Conservation (phyloP, 2,888 invertebrate species). For the Calameuta filiformis region DNA sequence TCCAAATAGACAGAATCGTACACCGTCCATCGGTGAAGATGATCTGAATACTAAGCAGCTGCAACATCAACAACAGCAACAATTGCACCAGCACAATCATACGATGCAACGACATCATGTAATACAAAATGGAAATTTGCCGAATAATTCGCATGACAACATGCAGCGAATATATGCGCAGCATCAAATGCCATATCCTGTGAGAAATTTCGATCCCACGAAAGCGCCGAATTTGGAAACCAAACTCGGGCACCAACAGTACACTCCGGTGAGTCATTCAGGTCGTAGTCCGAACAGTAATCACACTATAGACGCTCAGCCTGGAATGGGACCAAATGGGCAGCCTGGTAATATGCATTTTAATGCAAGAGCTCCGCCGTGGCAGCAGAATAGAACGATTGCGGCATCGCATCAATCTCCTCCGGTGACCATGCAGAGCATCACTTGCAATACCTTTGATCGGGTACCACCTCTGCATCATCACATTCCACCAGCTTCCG, state of each 20-base stretch:
- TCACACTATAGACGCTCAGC: slow-evolving; percentile 50
- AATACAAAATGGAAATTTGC: slow-evolving; percentile 47
- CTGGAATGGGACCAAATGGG: slow-evolving; percentile 46
- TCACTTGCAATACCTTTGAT: slow-evolving; percentile 72
- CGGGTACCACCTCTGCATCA: slow-evolving; percentile 81
- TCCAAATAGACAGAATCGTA: slow-evolving; percentile 49
- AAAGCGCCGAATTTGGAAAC: slow-evolving; percentile 51
- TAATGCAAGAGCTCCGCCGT: slow-evolving; percentile 70
- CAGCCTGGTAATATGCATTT: slow-evolving; percentile 52
- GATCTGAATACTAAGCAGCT: slow-evolving; percentile 53
- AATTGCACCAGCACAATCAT: slow-evolving; percentile 53
- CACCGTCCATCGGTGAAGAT: slow-evolving; percentile 40
- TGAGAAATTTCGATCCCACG: slow-evolving; percentile 60
- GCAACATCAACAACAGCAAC: slow-evolving; percentile 48
- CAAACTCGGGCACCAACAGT: slow-evolving; percentile 46
- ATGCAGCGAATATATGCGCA: slow-evolving; percentile 52
- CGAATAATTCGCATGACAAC: slow-evolving; percentile 48
- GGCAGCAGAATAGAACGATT: slow-evolving; percentile 68
- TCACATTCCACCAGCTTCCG: slow-evolving; percentile 71
- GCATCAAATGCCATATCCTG: slow-evolving; percentile 53
- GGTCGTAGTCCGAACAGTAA: slow-evolving; percentile 50
- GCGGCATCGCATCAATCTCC: slow-evolving; percentile 38
- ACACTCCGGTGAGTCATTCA: slow-evolving; percentile 49
- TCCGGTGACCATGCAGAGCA: slow-evolving; percentile 50
- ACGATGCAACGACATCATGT: slow-evolving; percentile 55